Evolutionary conservation across 1,140 invertebrate species (phyloP).

Genomic region (Drosophila kohkoa): DNA sequence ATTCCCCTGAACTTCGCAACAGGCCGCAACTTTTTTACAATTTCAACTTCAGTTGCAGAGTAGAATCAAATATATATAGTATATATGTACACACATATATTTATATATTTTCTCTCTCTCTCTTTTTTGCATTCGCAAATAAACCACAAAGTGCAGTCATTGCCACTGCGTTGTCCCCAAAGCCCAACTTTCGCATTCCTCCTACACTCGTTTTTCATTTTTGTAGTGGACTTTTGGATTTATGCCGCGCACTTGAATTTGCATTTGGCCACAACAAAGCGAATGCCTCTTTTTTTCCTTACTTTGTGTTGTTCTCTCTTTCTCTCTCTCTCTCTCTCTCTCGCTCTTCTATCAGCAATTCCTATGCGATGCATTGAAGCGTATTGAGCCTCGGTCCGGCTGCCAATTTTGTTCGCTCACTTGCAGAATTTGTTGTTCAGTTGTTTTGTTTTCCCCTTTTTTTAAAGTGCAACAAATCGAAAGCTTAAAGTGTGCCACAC

Average conservation of each 20-base stretch:
- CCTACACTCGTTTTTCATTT: conserved; percentile 55
- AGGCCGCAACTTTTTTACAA: conserved; percentile 67
- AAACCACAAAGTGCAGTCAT: conserved; percentile 76
- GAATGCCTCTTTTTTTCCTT: neutral
- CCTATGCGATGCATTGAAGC: conserved; percentile 24
- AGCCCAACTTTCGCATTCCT: neutral
- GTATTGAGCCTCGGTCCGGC: conserved; percentile 8
- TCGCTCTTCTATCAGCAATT: neutral
- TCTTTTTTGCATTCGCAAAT: conserved; percentile 53
- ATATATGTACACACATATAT: conserved; percentile 28
- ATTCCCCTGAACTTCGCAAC: neutral
- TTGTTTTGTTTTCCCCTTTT: too few species aligned
- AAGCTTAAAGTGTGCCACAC: neutral
- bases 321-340: neutral
- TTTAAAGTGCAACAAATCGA: neutral
- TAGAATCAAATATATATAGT: conserved; percentile 69
- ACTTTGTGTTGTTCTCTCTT: neutral
- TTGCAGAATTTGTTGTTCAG: neutral
- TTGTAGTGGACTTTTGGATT: conserved; percentile 71
- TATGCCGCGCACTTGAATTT: conserved; percentile 78
- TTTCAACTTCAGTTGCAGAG: conserved; percentile 74
- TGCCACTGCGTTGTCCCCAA: conserved; percentile 38
- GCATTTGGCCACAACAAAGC: conserved; percentile 68
- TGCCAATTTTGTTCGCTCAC: conserved; percentile 14
- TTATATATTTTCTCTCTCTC: neutral